A percentile compares a stretch with the other conserved stretches of the same genome.
Conservation (phyloP, 2,113 vertebrate genomes). For the Ammodytes marinus region DNA sequence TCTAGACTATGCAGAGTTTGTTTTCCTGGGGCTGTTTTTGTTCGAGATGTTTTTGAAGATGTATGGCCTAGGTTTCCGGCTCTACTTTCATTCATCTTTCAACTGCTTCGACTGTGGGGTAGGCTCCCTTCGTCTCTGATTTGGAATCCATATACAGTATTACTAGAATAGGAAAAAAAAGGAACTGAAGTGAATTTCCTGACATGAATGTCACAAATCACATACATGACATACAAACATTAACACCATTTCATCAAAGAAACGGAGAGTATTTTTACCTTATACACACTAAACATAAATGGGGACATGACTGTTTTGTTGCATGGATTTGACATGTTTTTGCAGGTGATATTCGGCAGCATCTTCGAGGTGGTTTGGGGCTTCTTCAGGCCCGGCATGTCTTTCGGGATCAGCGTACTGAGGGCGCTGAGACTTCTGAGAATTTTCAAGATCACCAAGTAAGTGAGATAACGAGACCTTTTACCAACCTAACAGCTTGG, state of each 20-base stretch:
- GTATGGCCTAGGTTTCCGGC: constrained; percentile 96
- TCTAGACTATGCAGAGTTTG: constrained; percentile 98
- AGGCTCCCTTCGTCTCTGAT: constrained; percentile 70
- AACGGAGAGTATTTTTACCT: background rate
- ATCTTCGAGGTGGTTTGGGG: constrained; percentile 99
- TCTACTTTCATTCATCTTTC: constrained; percentile 99
- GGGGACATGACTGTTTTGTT: background rate
- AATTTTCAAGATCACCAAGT: constrained; percentile 99
- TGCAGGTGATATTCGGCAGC: constrained; percentile 96
- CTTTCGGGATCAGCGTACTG: constrained; percentile 98
- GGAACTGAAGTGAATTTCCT: background rate
- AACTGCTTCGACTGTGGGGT: constrained; percentile 99
- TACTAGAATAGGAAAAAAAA: background rate
- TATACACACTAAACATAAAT: background rate
- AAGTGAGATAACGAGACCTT: constrained; percentile 58
- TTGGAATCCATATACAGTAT: background rate
- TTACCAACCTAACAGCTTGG: too few relatives aligned
- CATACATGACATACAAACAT: background rate
- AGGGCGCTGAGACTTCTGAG: constrained; percentile 94
- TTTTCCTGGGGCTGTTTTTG: constrained; percentile 97
- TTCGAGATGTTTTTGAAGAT: constrained; percentile 99
- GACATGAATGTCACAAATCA: background rate
- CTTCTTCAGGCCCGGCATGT: constrained; percentile 96
- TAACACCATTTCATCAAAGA: background rate
- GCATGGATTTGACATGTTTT: background rate